phyloP scores from a whole-genome alignment of 2,113 vertebrate genomes.

The Helogale parvula region DNA sequence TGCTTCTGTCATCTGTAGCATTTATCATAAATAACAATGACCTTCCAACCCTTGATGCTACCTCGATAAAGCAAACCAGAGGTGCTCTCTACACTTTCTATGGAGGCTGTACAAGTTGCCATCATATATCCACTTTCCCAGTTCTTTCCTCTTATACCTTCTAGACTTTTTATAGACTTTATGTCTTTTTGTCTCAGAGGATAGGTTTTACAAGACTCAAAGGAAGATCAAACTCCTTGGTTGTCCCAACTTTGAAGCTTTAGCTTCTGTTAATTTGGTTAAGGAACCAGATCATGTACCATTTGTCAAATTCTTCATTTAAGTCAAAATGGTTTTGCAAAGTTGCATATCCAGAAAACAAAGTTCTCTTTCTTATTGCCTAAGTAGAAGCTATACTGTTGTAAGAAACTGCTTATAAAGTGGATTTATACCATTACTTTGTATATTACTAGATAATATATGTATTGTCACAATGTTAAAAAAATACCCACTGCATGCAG shows the following conservation, averaged over 20 bases:
- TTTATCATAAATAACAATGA: not conserved
- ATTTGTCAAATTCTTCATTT: not conserved
- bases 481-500: constrained; percentile 18
- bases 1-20: constrained; percentile 32
- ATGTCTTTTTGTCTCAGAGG: constrained; percentile 45
- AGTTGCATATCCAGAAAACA: constrained; percentile 32
- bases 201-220: constrained; percentile 56
- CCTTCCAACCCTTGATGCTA: constrained; percentile 37
- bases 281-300: constrained; percentile 37
- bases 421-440: constrained; percentile 17
- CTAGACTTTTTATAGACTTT: constrained; percentile 63
- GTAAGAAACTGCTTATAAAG: not conserved
- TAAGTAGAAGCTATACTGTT: not conserved
- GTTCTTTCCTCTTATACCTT: constrained; percentile 40
- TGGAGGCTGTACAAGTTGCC: constrained; percentile 57
- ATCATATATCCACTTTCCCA: constrained; percentile 41
- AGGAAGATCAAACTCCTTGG: constrained; percentile 31
- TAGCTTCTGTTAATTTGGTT: constrained; percentile 40
- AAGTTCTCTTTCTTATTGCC: not conserved
- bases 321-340: constrained; percentile 35
- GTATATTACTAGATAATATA: not conserved
- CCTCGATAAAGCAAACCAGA: constrained; percentile 64
- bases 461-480: not conserved
- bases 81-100: constrained; percentile 39
- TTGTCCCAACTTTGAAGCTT: not conserved